Conservation (phyloP, 2,113 vertebrate species). For the Cygnus buccinator region DNA sequence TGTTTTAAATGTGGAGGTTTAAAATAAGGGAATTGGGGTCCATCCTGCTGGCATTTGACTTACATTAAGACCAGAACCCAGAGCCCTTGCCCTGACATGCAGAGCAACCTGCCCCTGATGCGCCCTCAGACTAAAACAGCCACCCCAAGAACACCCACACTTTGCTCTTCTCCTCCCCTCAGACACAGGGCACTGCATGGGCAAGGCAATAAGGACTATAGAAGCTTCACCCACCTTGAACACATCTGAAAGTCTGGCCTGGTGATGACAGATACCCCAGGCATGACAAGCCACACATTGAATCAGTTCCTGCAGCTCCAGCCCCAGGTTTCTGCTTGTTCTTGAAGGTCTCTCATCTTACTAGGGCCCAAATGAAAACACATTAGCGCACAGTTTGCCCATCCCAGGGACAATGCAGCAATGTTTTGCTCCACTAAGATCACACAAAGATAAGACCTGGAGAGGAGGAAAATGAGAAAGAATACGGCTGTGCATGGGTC, state of each 20-base stretch:
- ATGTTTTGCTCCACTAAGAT: background rate
- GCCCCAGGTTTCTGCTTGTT: background rate
- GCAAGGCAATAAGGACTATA: background rate
- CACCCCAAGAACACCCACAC: background rate
- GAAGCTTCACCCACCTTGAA: fast-evolving
- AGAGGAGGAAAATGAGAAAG: background rate
- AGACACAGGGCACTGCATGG: background rate
- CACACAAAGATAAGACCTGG: background rate
- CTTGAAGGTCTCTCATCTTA: background rate
- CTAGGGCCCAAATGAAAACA: background rate
- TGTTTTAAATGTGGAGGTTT: fast-evolving
- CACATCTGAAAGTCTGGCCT: background rate
- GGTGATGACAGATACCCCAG: fast-evolving
- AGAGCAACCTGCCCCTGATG: fast-evolving
- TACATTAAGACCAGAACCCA: background rate
- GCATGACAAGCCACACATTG: background rate
- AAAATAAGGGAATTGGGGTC: fast-evolving
- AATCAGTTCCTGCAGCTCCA: background rate
- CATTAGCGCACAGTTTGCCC: background rate
- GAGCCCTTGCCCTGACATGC: background rate
- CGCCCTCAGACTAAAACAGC: background rate
- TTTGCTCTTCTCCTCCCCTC: background rate
- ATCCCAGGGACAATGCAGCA: too few relatives aligned
- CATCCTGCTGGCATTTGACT: background rate
- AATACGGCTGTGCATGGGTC: background rate